Evolutionary conservation across 1,140 invertebrate genomes (phyloP), one percentile per base, ranked within the genome.

Genomic region (Heliconius hermathena): DNA sequence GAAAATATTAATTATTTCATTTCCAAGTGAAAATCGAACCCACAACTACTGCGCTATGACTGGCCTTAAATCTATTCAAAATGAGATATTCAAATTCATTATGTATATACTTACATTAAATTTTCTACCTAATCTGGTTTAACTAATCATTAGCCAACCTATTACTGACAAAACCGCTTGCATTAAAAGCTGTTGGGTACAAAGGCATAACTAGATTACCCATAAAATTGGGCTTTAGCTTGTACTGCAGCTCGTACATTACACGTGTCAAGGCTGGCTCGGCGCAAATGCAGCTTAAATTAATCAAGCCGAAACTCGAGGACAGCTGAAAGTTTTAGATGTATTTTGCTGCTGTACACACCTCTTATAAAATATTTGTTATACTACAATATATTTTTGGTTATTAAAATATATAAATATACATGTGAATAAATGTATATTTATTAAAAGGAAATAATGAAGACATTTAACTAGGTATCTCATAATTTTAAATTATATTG

Each of bases 201-300:
- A 81, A 77, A 74, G 52, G 57, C 79, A 77, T 81, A 73, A 77
- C 75, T 77, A 20, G 75, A 81, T 81, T 81, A 81, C 33, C 26
- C 66, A 26, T 72, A 46, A 80, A 80, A 80, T 73, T 80, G 74
- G 33, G 49, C 33, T 72, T 49, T 46, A 36, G 76, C 70, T 72
- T 29, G 79, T 71, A 80, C 9, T 75, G 66, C 60, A 79, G 74
- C 20, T 13, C 74, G 41, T 74, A 79, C 73, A 79, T 75, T 72
- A 79, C 41, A 36, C 75, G 57, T 77, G 79, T 81, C 79, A 76
- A 81, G 79, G 79, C 33, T 73, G 18, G 29, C 52, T 77, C 66
- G 26, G 46, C 52, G n/a, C 71, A 81, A 81, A 76, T 77, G 79
- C 57, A 81, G 79, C 16, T 71, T 81, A 76, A 81, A 77, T 73